Conservation (phyloP, 2,888 invertebrate species). For the Diogma glabrata region DNA sequence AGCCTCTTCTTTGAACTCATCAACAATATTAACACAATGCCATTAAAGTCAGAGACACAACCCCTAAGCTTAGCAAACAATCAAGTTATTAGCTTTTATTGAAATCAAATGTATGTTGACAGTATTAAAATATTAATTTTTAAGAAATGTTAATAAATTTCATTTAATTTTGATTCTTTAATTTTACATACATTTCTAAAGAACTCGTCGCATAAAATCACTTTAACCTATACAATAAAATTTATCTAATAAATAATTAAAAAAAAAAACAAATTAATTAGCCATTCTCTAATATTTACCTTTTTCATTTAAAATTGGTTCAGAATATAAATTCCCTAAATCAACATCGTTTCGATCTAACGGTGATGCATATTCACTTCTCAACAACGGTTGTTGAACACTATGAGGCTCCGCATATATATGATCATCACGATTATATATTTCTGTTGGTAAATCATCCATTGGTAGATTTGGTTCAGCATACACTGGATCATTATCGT, state of each 20-base stretch:
- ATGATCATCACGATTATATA: slow-evolving; percentile 17
- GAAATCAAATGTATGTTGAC: no score
- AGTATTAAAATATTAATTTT: no score
- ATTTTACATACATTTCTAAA: no score
- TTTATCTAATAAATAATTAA: not conserved
- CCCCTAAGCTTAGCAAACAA: no score
- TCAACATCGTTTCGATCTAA: slow-evolving; percentile 25
- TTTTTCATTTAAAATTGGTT: slow-evolving; percentile 27
- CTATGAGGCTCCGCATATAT: slow-evolving; percentile 31
- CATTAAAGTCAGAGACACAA: no score
- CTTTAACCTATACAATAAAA: slow-evolving; percentile 3
- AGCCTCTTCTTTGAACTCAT: no score
- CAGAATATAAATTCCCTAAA: slow-evolving; percentile 26
- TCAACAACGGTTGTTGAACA: slow-evolving; percentile 27
- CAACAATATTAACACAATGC: no score
- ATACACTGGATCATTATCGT: slow-evolving; percentile 25
- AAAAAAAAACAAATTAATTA: slow-evolving; percentile 2
- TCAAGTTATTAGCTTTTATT: no score
- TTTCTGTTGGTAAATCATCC: slow-evolving; percentile 6
- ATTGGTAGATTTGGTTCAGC: slow-evolving; percentile 24
- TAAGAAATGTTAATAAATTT: no score
- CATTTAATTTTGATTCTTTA: no score
- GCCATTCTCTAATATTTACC: slow-evolving; percentile 23
- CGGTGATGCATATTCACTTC: slow-evolving; percentile 29
- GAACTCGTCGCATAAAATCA: no score